phyloP scores from a whole-genome alignment of 2,797 vertebrate genomes.

The Halcyon leucocephala region DNA sequence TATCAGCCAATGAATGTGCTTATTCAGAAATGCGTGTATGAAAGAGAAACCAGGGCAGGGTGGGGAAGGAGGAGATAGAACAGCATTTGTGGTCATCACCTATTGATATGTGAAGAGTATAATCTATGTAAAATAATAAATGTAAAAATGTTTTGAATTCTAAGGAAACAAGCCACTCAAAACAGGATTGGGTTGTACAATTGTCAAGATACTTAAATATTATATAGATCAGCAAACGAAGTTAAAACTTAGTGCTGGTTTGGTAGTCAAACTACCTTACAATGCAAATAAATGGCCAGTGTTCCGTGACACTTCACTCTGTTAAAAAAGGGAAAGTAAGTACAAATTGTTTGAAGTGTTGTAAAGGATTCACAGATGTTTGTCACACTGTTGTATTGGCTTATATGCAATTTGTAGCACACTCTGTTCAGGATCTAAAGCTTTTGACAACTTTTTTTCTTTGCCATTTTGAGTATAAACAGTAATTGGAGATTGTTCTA shows the following conservation, averaged over 20 bases:
- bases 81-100: not conserved
- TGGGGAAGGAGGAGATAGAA: not conserved
- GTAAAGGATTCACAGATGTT: not conserved
- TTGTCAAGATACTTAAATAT: slow-evolving; percentile 60
- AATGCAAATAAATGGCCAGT: slow-evolving; percentile 71
- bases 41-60: not conserved
- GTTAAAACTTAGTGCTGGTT: slow-evolving; percentile 37
- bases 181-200: slow-evolving; percentile 55
- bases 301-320: slow-evolving; percentile 48
- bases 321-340: slow-evolving; percentile 18
- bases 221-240: slow-evolving; percentile 73
- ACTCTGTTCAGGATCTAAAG: not conserved
- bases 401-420: not conserved
- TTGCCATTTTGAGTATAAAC: not conserved
- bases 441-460: slow-evolving; percentile 20
- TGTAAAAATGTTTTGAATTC: slow-evolving; percentile 47
- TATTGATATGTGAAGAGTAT: slow-evolving; percentile 62
- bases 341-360: slow-evolving; percentile 4
- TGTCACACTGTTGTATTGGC: not conserved
- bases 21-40: not conserved
- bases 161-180: slow-evolving; percentile 80
- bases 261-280: slow-evolving; percentile 70
- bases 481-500: not conserved
- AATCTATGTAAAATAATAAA: slow-evolving; percentile 38
- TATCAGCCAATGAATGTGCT: rapidly evolving